These are phyloP conservation scores for Aphis gossypii DNA, from an alignment of 1,140 invertebrate species.

Conservation along the genomic window DNA sequence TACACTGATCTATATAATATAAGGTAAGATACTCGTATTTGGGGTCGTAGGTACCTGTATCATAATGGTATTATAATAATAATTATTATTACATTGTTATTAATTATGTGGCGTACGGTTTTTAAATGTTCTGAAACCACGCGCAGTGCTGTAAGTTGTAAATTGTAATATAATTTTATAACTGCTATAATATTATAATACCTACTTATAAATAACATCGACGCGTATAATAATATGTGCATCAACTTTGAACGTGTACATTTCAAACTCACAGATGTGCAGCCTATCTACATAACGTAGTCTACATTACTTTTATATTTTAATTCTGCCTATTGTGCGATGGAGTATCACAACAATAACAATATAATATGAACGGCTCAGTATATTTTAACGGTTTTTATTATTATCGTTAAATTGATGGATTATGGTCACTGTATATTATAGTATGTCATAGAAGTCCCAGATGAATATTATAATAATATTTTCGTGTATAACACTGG, in stretches of 20 bases:
- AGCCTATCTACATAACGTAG: neutral
- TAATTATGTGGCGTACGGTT: neutral
- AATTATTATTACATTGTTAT: neutral
- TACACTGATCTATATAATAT: neutral
- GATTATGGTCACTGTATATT: neutral
- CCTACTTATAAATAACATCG: neutral
- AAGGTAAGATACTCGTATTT: neutral
- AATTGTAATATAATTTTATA: neutral
- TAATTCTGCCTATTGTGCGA: neutral
- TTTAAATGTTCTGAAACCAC: neutral
- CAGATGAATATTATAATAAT: neutral
- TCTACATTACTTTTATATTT: neutral
- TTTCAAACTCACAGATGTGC: neutral
- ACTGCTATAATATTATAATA: neutral
- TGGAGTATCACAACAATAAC: neutral
- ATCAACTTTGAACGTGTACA: neutral
- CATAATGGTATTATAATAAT: neutral
- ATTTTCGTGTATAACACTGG: neutral
- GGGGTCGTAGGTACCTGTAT: neutral
- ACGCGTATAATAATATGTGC: neutral
- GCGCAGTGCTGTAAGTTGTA: neutral
- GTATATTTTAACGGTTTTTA: neutral
- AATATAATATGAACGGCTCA: neutral
- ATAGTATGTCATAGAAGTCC: neutral
- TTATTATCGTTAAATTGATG: conserved; percentile 4